Evolutionary conservation across 30 jellyfish, hydroid and myxozoan species (phyloP).

Genomic region (Clytia hemisphaerica): DNA sequence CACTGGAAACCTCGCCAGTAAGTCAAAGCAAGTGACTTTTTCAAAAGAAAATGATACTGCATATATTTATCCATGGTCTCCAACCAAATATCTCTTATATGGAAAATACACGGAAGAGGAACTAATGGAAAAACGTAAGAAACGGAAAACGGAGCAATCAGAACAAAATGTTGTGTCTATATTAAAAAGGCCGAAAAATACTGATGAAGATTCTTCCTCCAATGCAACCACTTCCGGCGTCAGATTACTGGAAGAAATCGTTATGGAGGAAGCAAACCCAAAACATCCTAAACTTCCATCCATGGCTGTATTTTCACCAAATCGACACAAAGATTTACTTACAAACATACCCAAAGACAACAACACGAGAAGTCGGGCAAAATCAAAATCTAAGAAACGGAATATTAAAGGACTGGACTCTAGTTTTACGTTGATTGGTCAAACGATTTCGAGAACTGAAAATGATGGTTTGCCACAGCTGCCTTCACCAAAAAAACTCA

Average conservation of each 20-base stretch:
- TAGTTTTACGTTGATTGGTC: too few relatives aligned
- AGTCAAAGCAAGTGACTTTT: slow-evolving; percentile 22
- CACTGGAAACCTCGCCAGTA: too few relatives aligned
- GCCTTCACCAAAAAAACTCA: too few relatives aligned
- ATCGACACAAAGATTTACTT: slow-evolving; percentile 4
- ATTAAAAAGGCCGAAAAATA: slow-evolving; percentile 6
- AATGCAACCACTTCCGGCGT: too few relatives aligned
- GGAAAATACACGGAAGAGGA: slow-evolving; percentile 11
- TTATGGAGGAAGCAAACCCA: background rate
- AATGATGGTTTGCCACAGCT: too few relatives aligned
- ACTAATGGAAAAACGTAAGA: slow-evolving; percentile 2
- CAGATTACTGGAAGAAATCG: background rate
- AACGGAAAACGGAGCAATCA: background rate
- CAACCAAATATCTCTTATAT: slow-evolving; percentile 5
- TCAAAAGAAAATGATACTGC: slow-evolving; percentile 15
- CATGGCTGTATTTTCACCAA: slow-evolving; percentile 33
- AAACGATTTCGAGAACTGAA: too few relatives aligned
- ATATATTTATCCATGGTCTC: slow-evolving; percentile 29
- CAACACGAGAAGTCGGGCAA: too few relatives aligned
- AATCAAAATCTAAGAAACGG: too few relatives aligned
- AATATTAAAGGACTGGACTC: too few relatives aligned
- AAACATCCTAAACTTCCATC: slow-evolving; percentile 1
- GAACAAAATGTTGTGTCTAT: slow-evolving; percentile 2
- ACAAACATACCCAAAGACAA: slow-evolving; percentile 25
- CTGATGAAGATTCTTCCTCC: too few relatives aligned